These are phyloP conservation scores for Eurystomus gularis DNA, from an alignment of 2,113 vertebrate species.

Conservation along the genomic window DNA sequence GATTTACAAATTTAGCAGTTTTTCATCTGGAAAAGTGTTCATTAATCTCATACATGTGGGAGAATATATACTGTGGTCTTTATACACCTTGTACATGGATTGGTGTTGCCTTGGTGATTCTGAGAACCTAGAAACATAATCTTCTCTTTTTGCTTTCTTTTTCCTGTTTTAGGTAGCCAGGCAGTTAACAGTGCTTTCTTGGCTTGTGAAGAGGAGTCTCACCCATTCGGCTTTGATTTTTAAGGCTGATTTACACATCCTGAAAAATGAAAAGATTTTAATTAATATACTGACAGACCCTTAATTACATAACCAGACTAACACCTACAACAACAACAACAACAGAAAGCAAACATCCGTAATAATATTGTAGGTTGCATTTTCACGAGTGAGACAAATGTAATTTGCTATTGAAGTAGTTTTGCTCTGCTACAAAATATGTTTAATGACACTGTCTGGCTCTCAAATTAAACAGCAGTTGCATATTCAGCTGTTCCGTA, in stretches of 20 bases:
- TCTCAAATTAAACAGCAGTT: conserved; percentile 28
- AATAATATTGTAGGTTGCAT: conserved; percentile 12
- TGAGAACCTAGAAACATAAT: neutral
- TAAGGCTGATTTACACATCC: neutral
- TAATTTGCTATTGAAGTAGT: conserved; percentile 37
- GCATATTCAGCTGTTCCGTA: conserved; percentile 38
- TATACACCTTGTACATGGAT: neutral
- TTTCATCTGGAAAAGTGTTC: conserved; percentile 10
- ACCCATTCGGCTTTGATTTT: neutral
- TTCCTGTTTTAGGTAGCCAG: neutral
- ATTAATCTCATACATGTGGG: neutral
- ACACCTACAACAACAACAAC: neutral
- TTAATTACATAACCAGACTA: conserved; percentile 32
- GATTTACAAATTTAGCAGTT: conserved; percentile 25
- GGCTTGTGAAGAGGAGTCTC: neutral
- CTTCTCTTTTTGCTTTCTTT: neutral
- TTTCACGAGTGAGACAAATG: conserved; percentile 38
- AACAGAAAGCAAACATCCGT: neutral
- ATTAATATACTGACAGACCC: conserved; percentile 39
- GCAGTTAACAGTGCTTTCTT: neutral
- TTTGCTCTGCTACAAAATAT: conserved; percentile 29
- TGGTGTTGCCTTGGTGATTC: neutral
- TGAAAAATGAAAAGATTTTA: conserved; percentile 45
- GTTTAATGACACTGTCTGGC: conserved; percentile 33
- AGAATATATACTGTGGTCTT: neutral